Evolutionary conservation across 2,797 vertebrate species (phyloP).

Genomic region (Lacerta bilineata): DNA sequence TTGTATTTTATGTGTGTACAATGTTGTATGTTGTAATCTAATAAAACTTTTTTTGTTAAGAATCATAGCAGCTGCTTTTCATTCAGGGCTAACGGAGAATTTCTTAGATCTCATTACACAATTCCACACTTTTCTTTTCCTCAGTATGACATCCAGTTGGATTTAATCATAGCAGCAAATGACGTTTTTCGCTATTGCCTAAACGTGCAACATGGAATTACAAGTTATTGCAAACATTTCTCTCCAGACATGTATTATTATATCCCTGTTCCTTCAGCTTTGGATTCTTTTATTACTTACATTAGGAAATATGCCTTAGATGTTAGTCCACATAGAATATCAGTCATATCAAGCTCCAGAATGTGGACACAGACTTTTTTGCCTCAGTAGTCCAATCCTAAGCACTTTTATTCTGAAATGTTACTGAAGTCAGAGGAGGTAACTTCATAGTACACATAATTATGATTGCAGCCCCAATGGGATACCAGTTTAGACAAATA

Average conservation of each 20-base stretch:
- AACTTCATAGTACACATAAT: not conserved
- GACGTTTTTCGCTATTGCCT: not conserved
- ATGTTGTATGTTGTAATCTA: no score
- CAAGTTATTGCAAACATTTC: not conserved
- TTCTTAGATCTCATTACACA: slow-evolving; percentile 42
- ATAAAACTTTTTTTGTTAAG: not conserved
- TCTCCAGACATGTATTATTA: not conserved
- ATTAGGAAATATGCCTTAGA: not conserved
- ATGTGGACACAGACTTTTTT: not conserved
- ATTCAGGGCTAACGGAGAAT: slow-evolving; percentile 18
- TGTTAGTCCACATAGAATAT: not conserved
- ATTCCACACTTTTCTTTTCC: not conserved
- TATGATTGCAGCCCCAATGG: not conserved
- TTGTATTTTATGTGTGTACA: no score
- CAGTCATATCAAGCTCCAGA: not conserved
- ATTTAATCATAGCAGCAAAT: not conserved
- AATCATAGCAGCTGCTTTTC: not conserved
- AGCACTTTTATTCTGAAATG: not conserved
- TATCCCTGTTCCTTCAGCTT: not conserved
- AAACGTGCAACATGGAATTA: not conserved
- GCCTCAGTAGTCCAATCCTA: not conserved
- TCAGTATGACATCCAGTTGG: not conserved
- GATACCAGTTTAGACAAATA: not conserved
- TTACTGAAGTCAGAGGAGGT: not conserved
- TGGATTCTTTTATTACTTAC: not conserved